phyloP scores from a whole-genome alignment of 2,797 vertebrate genomes.

The Helarctos malayanus region DNA sequence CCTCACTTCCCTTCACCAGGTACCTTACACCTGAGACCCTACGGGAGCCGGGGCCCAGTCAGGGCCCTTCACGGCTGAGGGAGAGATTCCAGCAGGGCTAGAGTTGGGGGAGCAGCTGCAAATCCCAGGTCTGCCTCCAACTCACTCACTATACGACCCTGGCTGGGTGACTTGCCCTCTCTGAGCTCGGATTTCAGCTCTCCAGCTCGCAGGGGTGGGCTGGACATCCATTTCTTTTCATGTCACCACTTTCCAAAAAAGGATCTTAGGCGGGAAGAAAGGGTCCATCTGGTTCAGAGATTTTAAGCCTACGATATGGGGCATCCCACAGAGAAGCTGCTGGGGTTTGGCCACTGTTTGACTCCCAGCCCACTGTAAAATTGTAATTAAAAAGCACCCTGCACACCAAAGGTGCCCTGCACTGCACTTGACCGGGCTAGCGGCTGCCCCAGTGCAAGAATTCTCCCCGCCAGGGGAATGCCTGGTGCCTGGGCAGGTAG shows the following conservation, averaged over 20 bases:
- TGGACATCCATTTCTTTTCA: neutral
- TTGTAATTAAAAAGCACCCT: constrained; percentile 69
- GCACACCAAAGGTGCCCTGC: neutral
- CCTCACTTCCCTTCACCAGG: neutral
- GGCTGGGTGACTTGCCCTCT: neutral
- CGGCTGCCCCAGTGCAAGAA: neutral
- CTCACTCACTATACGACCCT: neutral
- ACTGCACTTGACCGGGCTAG: neutral
- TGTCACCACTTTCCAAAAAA: neutral
- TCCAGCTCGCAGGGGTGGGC: neutral
- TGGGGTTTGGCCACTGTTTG: neutral
- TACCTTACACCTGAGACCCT: neutral
- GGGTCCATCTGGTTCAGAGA: neutral
- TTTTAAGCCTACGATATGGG: constrained; percentile 44
- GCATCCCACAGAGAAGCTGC: constrained; percentile 42
- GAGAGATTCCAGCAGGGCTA: neutral
- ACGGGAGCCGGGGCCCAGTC: neutral
- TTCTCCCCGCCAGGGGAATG: fast-evolving
- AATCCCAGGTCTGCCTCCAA: neutral
- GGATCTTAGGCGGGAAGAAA: neutral
- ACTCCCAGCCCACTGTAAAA: constrained; percentile 48
- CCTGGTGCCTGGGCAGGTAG: neutral
- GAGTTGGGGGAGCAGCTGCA: neutral
- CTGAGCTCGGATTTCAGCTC: neutral
- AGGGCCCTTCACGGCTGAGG: neutral